Evolutionary conservation across 2,797 vertebrate species (phyloP).

Genomic region (Lepidocolaptes lacrymiger): DNA sequence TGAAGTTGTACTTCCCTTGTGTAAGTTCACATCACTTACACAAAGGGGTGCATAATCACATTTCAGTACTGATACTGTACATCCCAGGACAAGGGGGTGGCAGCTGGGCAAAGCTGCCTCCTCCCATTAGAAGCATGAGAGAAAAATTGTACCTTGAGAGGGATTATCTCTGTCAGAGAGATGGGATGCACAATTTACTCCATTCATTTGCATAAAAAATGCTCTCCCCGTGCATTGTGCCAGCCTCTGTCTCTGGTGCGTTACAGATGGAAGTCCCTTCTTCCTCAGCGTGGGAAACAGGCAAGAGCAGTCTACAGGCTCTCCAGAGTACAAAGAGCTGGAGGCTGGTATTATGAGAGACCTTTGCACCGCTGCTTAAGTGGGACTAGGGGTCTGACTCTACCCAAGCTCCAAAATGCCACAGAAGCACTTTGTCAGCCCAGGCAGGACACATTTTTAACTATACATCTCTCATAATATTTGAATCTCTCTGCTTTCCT

Average conservation of each 20-base stretch:
- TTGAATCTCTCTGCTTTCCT: background rate
- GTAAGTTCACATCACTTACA: background rate
- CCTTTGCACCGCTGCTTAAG: constrained; percentile 43
- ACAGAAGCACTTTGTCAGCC: background rate
- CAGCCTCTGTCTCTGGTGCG: background rate
- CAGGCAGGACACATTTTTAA: background rate
- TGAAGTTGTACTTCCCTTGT: background rate
- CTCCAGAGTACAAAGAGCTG: constrained; percentile 65
- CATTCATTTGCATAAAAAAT: constrained; percentile 49
- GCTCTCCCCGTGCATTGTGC: constrained; percentile 1
- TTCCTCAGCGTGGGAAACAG: constrained; percentile 46
- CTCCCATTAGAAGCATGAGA: background rate
- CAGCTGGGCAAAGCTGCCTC: background rate
- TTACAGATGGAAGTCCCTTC: constrained; percentile 32
- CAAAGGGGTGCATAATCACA: background rate
- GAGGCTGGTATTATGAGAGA: constrained; percentile 41
- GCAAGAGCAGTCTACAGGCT: constrained; percentile 62
- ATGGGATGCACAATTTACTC: background rate
- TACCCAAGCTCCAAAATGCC: background rate
- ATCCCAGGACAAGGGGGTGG: background rate
- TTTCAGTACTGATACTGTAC: background rate
- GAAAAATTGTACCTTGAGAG: constrained; percentile 46
- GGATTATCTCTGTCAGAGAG: constrained; percentile 27
- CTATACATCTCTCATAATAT: background rate
- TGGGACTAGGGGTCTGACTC: constrained; percentile 53